Percentiles rank a stretch among this genome's conserved stretches.
These are phyloP conservation scores for Morpho deidamia DNA, from an alignment of 2,888 invertebrate species.

Conservation along the genomic window DNA sequence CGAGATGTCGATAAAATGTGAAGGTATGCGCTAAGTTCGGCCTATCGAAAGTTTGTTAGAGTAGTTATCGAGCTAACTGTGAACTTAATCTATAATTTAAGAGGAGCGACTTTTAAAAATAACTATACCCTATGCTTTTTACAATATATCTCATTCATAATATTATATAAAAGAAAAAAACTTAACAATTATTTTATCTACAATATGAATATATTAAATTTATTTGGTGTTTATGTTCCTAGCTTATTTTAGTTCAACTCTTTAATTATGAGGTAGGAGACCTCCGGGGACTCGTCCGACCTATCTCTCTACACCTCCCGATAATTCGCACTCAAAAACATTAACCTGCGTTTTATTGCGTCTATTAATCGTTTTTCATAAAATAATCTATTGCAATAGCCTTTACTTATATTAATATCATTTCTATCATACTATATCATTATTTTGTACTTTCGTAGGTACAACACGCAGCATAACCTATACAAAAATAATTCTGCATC, in stretches of 20 bases:
- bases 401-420: conserved; percentile 10
- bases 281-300: conserved; percentile 29
- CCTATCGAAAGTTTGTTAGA: not conserved
- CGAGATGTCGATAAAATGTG: conserved; percentile 13
- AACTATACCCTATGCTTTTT: conserved; percentile 8
- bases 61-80: too few relatives aligned
- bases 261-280: conserved; percentile 30
- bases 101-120: conserved; percentile 4
- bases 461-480: conserved; percentile 20
- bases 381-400: conserved; percentile 4
- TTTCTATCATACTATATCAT: conserved; percentile 3
- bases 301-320: conserved; percentile 24
- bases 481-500: conserved; percentile 6
- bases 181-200: conserved; percentile 22
- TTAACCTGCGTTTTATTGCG: conserved; percentile 15
- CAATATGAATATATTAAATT: conserved; percentile 28
- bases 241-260: conserved; percentile 36
- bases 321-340: conserved; percentile 14
- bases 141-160: conserved; percentile 15
- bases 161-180: conserved; percentile 15
- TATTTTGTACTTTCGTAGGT: conserved; percentile 27
- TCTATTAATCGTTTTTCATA: conserved; percentile 16
- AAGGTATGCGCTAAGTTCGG: conserved; percentile 5
- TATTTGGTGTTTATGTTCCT: conserved; percentile 72
- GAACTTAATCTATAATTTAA: not conserved